Conservation (phyloP, 1,140 invertebrate species). For the Drosophila triauraria region DNA sequence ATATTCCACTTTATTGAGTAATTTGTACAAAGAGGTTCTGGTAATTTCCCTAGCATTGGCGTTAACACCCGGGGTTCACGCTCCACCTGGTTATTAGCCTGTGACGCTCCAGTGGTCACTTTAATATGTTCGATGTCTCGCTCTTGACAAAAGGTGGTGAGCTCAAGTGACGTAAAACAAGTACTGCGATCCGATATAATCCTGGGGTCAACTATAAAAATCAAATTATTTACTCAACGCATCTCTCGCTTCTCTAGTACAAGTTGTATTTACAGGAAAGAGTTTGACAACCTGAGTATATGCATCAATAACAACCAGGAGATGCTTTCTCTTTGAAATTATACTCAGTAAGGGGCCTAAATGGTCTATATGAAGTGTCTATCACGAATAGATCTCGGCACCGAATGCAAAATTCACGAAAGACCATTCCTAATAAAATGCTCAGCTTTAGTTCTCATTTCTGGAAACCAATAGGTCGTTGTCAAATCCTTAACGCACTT, state of each 20-base stretch:
- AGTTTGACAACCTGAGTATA: conserved; percentile 15
- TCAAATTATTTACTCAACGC: conserved; percentile 2
- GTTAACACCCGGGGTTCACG: neutral
- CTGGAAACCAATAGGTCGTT: neutral
- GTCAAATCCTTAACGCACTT: neutral
- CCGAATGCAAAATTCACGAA: conserved; percentile 8
- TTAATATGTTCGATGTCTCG: conserved; percentile 4
- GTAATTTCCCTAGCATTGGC: conserved; percentile 5
- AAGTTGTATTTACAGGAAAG: neutral
- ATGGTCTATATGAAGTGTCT: conserved; percentile 25
- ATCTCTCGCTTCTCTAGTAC: neutral
- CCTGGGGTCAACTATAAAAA: neutral
- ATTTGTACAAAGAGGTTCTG: conserved; percentile 1
- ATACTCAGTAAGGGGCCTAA: conserved; percentile 1
- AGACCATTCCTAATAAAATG: conserved; percentile 1
- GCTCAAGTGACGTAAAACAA: conserved; percentile 13
- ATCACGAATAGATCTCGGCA: neutral
- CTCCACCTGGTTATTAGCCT: conserved; percentile 12
- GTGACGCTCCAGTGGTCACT: neutral
- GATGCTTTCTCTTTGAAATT: conserved; percentile 10
- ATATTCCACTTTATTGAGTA: neutral
- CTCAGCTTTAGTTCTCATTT: neutral
- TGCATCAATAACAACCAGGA: conserved; percentile 11
- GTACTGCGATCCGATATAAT: conserved; percentile 2
- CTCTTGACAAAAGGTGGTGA: neutral